A percentile compares a stretch with the other conserved stretches of the same genome.
phyloP scores from a whole-genome alignment of 2,797 vertebrate species.

The Poeciliopsis turneri region DNA sequence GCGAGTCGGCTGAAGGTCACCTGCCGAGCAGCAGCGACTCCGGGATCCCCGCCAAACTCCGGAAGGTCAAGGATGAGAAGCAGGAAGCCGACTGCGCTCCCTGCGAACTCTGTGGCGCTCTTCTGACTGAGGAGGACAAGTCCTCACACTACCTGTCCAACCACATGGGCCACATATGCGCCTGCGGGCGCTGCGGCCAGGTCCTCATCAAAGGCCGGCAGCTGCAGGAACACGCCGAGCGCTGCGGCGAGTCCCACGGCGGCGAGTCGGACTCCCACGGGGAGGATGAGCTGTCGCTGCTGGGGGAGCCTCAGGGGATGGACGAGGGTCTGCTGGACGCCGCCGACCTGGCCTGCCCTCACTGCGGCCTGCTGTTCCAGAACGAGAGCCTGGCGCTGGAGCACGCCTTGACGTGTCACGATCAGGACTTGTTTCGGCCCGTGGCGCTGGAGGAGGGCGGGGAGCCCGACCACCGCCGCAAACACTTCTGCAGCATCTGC shows the following conservation, averaged over 20 bases:
- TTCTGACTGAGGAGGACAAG: slow-evolving; percentile 89
- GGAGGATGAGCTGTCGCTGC: slow-evolving; percentile 78
- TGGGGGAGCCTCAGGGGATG: slow-evolving; percentile 84
- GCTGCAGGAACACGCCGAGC: slow-evolving; percentile 94
- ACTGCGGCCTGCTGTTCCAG: slow-evolving; percentile 91
- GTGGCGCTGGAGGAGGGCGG: slow-evolving; percentile 83
- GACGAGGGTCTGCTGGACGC: slow-evolving; percentile 87
- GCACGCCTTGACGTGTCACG: slow-evolving; percentile 90
- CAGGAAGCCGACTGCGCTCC: slow-evolving; percentile 64
- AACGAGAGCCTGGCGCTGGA: slow-evolving; percentile 90
- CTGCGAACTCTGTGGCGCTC: slow-evolving; percentile 92
- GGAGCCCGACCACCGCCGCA: slow-evolving; percentile 92
- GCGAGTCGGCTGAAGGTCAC: slow-evolving; percentile 66
- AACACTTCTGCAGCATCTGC: slow-evolving; percentile 97
- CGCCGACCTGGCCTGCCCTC: slow-evolving; percentile 86
- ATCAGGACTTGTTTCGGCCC: slow-evolving; percentile 90
- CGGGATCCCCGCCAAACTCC: slow-evolving; percentile 62
- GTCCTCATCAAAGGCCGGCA: slow-evolving; percentile 96
- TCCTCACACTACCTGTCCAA: slow-evolving; percentile 95
- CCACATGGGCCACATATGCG: slow-evolving; percentile 96
- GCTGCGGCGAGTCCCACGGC: slow-evolving; percentile 91
- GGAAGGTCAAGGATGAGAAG: slow-evolving; percentile 77
- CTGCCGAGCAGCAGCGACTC: slow-evolving; percentile 65
- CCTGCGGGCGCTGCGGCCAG: slow-evolving; percentile 95
- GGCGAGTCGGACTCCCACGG: slow-evolving; percentile 85